These are phyloP conservation scores for Mamestra configurata DNA, from an alignment of 1,140 invertebrate genomes.

Conservation along the genomic window DNA sequence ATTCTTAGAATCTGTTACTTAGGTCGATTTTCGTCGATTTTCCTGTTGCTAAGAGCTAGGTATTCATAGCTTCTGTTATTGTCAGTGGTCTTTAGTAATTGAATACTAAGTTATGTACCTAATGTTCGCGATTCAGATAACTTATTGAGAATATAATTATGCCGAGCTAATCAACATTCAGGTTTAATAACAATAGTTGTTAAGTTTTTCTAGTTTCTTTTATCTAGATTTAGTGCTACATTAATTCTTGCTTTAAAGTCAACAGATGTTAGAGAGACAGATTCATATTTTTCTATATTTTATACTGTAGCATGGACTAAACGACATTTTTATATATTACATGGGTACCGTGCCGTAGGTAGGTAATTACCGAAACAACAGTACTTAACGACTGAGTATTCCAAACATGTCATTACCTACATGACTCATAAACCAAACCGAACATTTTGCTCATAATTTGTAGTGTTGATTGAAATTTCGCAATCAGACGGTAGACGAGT, in stretches of 20 bases:
- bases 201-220: not conserved
- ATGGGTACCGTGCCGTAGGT: too few species aligned
- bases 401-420: not conserved
- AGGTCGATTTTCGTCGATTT: not conserved
- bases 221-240: too few species aligned
- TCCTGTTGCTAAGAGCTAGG: not conserved
- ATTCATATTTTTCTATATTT: too few species aligned
- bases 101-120: not conserved
- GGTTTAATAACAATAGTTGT: not conserved
- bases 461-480: constrained; percentile 48
- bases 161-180: not conserved
- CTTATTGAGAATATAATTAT: not conserved
- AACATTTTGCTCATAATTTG: constrained; percentile 20
- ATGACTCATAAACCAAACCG: not conserved
- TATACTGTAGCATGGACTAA: too few species aligned
- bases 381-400: not conserved
- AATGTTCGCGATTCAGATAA: not conserved
- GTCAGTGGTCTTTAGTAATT: not conserved
- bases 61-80: not conserved
- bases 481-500: constrained; percentile 53
- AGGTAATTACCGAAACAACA: not conserved
- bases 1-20: not conserved
- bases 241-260: too few species aligned
- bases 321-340: too few species aligned
- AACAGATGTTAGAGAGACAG: too few species aligned